phyloP scores from a whole-genome alignment of 1,140 invertebrate genomes.

The Neodiprion lecontei region DNA sequence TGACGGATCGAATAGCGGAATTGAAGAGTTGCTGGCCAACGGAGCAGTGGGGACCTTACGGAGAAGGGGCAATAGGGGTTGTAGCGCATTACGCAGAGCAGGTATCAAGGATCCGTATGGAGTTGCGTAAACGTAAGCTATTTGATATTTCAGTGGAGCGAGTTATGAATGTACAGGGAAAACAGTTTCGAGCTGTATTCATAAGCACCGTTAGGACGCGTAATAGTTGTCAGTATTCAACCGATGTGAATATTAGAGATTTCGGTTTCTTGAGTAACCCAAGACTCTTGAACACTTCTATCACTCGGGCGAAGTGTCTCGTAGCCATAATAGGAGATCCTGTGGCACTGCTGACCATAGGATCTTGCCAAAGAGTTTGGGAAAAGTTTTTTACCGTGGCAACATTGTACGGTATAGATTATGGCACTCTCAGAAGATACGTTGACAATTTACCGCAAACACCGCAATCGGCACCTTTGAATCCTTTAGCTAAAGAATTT shows the following conservation, averaged over 20 bases:
- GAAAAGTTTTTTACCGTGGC: slow-evolving; percentile 79
- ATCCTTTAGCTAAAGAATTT: slow-evolving; percentile 85
- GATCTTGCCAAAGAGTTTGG: slow-evolving; percentile 86
- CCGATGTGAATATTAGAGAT: slow-evolving; percentile 69
- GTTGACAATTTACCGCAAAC: slow-evolving; percentile 71
- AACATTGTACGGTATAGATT: slow-evolving; percentile 80
- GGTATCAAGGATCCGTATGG: slow-evolving; percentile 79
- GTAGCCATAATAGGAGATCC: slow-evolving; percentile 90
- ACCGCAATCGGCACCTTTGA: slow-evolving; percentile 76
- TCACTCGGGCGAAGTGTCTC: slow-evolving; percentile 86
- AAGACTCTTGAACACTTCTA: slow-evolving; percentile 85
- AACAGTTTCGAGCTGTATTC: slow-evolving; percentile 87
- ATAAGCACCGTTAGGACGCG: slow-evolving; percentile 84
- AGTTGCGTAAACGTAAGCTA: slow-evolving; percentile 77
- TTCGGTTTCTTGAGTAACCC: slow-evolving; percentile 88
- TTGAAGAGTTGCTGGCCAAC: slow-evolving; percentile 76
- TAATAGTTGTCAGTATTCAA: slow-evolving; percentile 67
- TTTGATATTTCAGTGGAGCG: slow-evolving; percentile 83
- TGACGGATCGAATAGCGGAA: slow-evolving; percentile 76
- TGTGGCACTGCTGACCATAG: slow-evolving; percentile 82
- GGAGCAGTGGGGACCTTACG: slow-evolving; percentile 73
- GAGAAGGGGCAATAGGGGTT: slow-evolving; percentile 82
- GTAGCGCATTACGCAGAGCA: slow-evolving; percentile 88
- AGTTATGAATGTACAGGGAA: slow-evolving; percentile 89
- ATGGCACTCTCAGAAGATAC: slow-evolving; percentile 71